Evolutionary conservation across 2,113 vertebrate species (phyloP), one percentile per base, ranked within the genome.

Genomic region (Albula goreensis): DNA sequence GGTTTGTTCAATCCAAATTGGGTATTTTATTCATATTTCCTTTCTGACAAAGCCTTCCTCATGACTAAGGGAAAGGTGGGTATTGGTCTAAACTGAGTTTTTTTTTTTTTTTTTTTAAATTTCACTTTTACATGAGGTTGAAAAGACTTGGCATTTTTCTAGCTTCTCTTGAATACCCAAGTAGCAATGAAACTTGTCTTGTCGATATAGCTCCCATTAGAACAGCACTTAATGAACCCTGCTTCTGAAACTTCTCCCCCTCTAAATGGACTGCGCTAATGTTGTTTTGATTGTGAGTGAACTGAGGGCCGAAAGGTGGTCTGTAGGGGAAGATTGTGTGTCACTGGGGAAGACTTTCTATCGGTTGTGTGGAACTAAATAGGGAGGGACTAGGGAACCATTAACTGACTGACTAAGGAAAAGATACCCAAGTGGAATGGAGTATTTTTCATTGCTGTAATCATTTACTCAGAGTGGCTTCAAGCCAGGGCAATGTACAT

Each of bases 41-140:
- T 84, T 88, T 86, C 78, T 89, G 78, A 89, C 84, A 87, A 83
- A 86, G 88, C 81, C 80, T 80, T 81, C 83, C 78, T 80, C 31
- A 85, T 82, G 84, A 86, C 85, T 87, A 51, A 85, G 86, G 87
- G 80, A 86, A 87, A 90, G 87, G 88, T 90, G 87, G 90, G 90
- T 90, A 90, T 86, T 87, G 80, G 79, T 84, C 74, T 88, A 79
- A 78, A 78, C 50, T 88, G 66, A 84, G 57, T 41, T 41, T 41
- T 41, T 41, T 41, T 41, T 41, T 41, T 41, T 41, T n/a, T n/a
- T n/a, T n/a, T n/a, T n/a, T 86, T 25, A 57, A 80, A 81, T 53
- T 41, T 17, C 22, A 41, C 17, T 51, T 41, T 77, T 83, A 48
- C 48, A 2, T 49, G 25, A 87, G 50, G 41, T 56, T 51, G 83